phyloP scores from a whole-genome alignment of 2,797 vertebrate genomes.

The Melanotaenia pygmaea region DNA sequence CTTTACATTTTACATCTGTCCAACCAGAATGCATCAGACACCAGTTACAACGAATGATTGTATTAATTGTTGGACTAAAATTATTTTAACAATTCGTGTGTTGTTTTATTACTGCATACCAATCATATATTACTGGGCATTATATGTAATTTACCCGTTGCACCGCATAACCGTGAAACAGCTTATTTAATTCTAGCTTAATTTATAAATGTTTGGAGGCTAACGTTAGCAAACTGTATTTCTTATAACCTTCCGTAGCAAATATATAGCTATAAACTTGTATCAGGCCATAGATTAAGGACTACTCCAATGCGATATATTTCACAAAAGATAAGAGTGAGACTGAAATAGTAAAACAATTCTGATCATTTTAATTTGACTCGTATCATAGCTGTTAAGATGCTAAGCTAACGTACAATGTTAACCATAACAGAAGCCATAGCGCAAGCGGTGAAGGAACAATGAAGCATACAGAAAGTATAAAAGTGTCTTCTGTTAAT shows the following conservation, averaged over 20 bases:
- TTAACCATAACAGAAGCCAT: slow-evolving; percentile 53
- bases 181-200: not conserved
- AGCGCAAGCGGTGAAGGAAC: not conserved
- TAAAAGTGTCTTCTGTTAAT: slow-evolving; percentile 6
- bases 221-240: slow-evolving; percentile 15
- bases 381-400: not conserved
- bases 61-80: too few relatives aligned
- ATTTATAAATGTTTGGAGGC: not conserved
- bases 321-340: fast-evolving
- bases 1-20: too few relatives aligned
- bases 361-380: too few relatives aligned
- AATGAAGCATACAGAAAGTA: not conserved
- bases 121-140: too few relatives aligned
- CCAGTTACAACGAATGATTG: too few relatives aligned
- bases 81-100: too few relatives aligned
- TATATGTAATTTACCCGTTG: too few relatives aligned
- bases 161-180: too few relatives aligned
- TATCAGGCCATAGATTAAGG: fast-evolving
- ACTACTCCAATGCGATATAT: fast-evolving
- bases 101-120: too few relatives aligned
- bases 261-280: not conserved
- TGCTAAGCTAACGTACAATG: slow-evolving; percentile 1
- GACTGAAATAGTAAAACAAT: not conserved
- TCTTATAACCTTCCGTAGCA: not conserved
- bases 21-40: too few relatives aligned